Evolutionary conservation across 2,888 invertebrate genomes (phyloP).

Genomic region (Platycheirus albimanus): DNA sequence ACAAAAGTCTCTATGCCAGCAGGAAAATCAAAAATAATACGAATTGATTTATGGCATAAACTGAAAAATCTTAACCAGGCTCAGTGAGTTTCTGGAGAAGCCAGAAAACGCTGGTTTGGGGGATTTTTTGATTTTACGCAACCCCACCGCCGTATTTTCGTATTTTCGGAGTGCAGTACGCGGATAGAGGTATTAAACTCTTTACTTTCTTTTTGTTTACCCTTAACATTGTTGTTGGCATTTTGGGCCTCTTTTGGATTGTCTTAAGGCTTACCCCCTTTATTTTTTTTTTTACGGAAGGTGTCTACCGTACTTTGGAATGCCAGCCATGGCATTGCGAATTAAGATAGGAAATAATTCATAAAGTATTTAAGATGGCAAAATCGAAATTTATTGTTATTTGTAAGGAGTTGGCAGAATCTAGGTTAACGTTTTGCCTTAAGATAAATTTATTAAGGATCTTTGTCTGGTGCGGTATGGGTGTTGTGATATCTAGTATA

Average conservation of each 20-base stretch:
- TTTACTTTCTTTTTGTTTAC: slow-evolving; percentile 71
- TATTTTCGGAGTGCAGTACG: slow-evolving; percentile 57
- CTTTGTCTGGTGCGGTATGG: slow-evolving; percentile 31
- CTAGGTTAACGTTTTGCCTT: slow-evolving; percentile 70
- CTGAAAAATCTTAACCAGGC: slow-evolving; percentile 72
- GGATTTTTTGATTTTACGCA: slow-evolving; percentile 4
- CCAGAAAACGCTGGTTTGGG: slow-evolving; percentile 12
- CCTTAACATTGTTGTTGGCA: slow-evolving; percentile 26
- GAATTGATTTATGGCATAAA: slow-evolving; percentile 73
- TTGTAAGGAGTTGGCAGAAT: slow-evolving; percentile 79
- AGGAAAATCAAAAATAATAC: slow-evolving; percentile 74
- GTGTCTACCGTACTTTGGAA: slow-evolving; percentile 12
- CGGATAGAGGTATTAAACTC: slow-evolving; percentile 72
- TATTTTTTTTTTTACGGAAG: background rate
- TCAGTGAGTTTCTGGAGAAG: slow-evolving; percentile 10
- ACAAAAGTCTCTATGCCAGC: slow-evolving; percentile 72
- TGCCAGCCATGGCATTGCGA: slow-evolving; percentile 36
- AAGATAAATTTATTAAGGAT: slow-evolving; percentile 72
- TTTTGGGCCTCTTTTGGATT: slow-evolving; percentile 34
- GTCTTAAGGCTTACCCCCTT: slow-evolving; percentile 45
- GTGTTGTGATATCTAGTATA: slow-evolving; percentile 34
- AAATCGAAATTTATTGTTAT: slow-evolving; percentile 83
- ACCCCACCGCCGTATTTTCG: too few relatives aligned
- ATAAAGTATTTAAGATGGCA: slow-evolving; percentile 81
- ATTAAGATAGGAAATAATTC: slow-evolving; percentile 79